Evolutionary conservation across 2,797 vertebrate species (phyloP).

Genomic region (Malurus splendens): DNA sequence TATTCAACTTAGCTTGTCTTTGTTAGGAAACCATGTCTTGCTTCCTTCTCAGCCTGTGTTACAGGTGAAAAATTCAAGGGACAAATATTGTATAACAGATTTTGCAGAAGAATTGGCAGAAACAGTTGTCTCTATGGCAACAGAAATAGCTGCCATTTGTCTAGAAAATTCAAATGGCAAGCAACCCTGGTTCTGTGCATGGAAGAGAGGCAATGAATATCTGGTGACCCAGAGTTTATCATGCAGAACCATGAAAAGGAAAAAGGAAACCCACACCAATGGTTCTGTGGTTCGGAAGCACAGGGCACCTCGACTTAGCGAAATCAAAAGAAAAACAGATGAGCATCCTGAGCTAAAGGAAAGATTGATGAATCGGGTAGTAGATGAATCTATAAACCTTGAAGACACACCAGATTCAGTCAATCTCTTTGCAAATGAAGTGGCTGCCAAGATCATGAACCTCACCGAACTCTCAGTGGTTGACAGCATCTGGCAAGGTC

Average conservation of each 20-base stretch:
- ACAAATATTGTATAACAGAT: slow-evolving; percentile 82
- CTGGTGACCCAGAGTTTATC: slow-evolving; percentile 74
- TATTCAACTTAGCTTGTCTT: slow-evolving; percentile 54
- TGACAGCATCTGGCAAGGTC: slow-evolving; percentile 86
- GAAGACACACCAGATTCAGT: slow-evolving; percentile 88
- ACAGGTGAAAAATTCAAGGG: slow-evolving; percentile 75
- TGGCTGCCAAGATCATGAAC: slow-evolving; percentile 92
- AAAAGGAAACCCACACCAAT: slow-evolving; percentile 80
- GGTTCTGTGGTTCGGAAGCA: slow-evolving; percentile 83
- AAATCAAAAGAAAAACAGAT: slow-evolving; percentile 97
- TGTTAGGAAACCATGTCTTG: slow-evolving; percentile 60
- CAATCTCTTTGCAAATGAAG: slow-evolving; percentile 88
- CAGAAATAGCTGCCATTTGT: slow-evolving; percentile 96
- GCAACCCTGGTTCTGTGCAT: slow-evolving; percentile 96
- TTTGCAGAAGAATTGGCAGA: slow-evolving; percentile 94
- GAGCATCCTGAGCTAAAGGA: slow-evolving; percentile 98
- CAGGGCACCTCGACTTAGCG: slow-evolving; percentile 92
- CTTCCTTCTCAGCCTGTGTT: slow-evolving; percentile 61
- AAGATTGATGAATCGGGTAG: slow-evolving; percentile 90
- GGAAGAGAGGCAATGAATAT: slow-evolving; percentile 80
- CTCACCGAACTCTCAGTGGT: slow-evolving; percentile 86
- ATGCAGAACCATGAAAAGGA: slow-evolving; percentile 80
- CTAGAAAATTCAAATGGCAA: slow-evolving; percentile 94
- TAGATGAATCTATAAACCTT: slow-evolving; percentile 89
- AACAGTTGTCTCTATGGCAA: slow-evolving; percentile 98